Evolutionary conservation across 2,797 vertebrate genomes (phyloP).

Genomic region (Galaxias olidus): DNA sequence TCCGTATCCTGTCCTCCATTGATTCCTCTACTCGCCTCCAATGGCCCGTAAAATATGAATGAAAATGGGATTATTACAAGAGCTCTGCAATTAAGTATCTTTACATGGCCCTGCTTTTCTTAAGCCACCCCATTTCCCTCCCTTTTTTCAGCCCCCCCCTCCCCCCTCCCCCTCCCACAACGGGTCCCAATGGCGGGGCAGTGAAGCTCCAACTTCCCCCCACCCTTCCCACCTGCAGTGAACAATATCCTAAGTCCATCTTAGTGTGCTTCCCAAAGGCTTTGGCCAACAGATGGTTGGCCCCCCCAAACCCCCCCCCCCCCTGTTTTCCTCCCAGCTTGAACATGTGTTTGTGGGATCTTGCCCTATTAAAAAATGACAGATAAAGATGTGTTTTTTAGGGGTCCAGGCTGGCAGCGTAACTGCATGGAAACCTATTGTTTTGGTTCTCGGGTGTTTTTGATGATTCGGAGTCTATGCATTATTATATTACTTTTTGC

Average conservation of each 20-base stretch:
- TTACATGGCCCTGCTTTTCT: conserved; percentile 8
- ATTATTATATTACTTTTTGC: no score
- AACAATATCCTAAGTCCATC: conserved; percentile 79
- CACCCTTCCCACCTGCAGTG: conserved; percentile 76
- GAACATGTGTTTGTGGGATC: conserved; percentile 72
- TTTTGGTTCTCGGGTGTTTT: no score
- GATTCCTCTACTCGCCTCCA: conserved; percentile 30
- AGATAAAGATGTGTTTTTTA: conserved; percentile 35
- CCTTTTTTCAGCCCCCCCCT: no score
- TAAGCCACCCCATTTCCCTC: conserved; percentile 46
- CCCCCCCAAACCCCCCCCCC: conserved; percentile 76
- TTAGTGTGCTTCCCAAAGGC: conserved; percentile 72
- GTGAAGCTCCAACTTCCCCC: conserved; percentile 33
- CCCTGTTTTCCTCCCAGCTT: conserved; percentile 68
- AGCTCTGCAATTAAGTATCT: conserved; percentile 43
- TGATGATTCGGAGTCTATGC: no score
- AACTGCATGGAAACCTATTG: no score
- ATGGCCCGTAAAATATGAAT: conserved; percentile 53
- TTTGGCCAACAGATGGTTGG: conserved; percentile 80
- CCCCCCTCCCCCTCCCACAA: conserved; percentile 21
- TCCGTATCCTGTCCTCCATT: conserved; percentile 6
- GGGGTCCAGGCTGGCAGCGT: no score
- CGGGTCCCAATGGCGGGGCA: conserved; percentile 27
- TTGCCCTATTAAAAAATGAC: conserved; percentile 59
- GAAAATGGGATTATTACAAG: conserved; percentile 57